These are phyloP conservation scores for Salvelinus alpinus DNA, from an alignment of 2,113 vertebrate genomes.

Conservation along the genomic window DNA sequence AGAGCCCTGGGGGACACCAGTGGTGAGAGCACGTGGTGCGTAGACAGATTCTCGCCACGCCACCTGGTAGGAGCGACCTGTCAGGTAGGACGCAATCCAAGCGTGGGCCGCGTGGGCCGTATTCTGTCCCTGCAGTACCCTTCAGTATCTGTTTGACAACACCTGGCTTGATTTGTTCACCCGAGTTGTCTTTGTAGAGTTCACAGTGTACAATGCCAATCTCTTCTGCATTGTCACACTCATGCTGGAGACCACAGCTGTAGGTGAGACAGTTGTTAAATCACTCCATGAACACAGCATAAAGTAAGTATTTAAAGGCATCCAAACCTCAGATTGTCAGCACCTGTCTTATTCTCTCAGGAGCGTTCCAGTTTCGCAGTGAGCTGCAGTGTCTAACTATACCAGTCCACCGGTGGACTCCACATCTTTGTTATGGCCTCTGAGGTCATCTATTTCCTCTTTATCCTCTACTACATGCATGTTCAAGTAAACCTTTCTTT, in stretches of 20 bases:
- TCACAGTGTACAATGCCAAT: constrained; percentile 94
- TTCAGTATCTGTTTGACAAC: constrained; percentile 85
- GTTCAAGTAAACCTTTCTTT: constrained; percentile 79
- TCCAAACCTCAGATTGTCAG: neutral
- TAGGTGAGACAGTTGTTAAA: constrained; percentile 72
- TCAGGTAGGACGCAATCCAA: too few species aligned
- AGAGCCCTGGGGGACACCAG: too few species aligned
- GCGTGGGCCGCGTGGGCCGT: too few species aligned
- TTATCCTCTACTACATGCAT: constrained; percentile 90
- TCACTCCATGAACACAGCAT: neutral
- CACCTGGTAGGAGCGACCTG: too few species aligned
- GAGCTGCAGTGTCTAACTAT: constrained; percentile 86
- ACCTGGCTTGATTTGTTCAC: constrained; percentile 89
- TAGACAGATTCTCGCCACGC: too few species aligned
- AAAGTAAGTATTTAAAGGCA: neutral
- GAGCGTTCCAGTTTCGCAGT: constrained; percentile 81
- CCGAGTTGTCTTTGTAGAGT: constrained; percentile 89
- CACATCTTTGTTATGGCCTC: constrained; percentile 89
- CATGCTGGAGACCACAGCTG: constrained; percentile 85
- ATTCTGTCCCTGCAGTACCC: constrained; percentile 70
- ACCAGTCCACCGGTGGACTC: constrained; percentile 84
- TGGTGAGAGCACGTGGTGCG: too few species aligned
- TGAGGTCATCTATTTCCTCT: constrained; percentile 87
- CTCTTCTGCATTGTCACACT: constrained; percentile 89
- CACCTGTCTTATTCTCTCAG: constrained; percentile 58